Conservation (phyloP, 2,888 invertebrate species). For the Phortica magna region DNA sequence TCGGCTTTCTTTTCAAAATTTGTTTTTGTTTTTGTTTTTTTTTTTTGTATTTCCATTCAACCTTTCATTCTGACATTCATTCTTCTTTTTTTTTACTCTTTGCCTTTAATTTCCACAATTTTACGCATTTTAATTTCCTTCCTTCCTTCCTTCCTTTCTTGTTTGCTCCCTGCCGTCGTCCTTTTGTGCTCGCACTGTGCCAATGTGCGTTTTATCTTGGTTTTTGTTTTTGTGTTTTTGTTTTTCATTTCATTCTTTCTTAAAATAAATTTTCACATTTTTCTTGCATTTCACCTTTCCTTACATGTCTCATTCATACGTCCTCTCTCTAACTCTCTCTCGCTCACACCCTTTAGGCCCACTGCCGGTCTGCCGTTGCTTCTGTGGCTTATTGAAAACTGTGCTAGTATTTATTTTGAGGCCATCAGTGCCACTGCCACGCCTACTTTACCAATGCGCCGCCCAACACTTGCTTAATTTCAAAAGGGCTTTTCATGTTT, state of each 20-base stretch:
- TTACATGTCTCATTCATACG: not conserved
- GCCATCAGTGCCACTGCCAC: not conserved
- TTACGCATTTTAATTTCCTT: slow-evolving; percentile 31
- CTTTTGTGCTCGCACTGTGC: not conserved
- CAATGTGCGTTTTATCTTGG: slow-evolving; percentile 43
- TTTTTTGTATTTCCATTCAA: slow-evolving; percentile 20
- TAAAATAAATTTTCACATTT: slow-evolving; percentile 22
- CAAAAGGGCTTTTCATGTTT: slow-evolving; percentile 13
- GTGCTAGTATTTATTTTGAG: slow-evolving; percentile 27
- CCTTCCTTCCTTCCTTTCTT: slow-evolving; percentile 40
- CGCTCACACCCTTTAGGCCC: not conserved
- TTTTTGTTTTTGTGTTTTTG: slow-evolving; percentile 39
- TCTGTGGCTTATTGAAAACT: slow-evolving; percentile 29
- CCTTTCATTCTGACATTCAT: not conserved
- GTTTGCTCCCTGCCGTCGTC: slow-evolving; percentile 30
- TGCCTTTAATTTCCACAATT: slow-evolving; percentile 61
- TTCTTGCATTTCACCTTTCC: slow-evolving; percentile 1
- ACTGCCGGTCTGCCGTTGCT: no score
- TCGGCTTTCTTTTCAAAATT: slow-evolving; percentile 3
- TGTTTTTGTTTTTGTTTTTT: not conserved
- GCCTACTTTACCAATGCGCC: not conserved
- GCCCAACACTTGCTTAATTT: slow-evolving; percentile 18
- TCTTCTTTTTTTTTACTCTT: slow-evolving; percentile 46
- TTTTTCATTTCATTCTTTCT: not conserved
- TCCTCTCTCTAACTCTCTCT: not conserved